Conservation (phyloP, 2,888 invertebrate species). For the Conus canariensis region DNA sequence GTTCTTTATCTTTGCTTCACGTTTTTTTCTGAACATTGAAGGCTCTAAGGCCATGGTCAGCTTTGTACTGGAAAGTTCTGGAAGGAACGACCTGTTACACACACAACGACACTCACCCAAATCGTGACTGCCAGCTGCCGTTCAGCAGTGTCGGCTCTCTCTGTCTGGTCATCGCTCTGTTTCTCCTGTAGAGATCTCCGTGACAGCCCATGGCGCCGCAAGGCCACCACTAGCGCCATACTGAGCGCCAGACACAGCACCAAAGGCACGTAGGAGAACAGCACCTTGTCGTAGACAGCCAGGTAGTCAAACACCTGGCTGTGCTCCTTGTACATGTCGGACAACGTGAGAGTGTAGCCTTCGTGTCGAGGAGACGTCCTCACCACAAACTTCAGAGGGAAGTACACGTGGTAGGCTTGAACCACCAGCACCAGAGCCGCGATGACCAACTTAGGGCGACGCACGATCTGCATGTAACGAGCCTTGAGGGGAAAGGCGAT, state of each 20-base stretch:
- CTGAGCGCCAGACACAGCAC: conserved; percentile 28
- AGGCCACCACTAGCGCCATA: conserved; percentile 8
- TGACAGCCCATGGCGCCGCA: conserved; percentile 5
- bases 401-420: not conserved
- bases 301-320: conserved; percentile 7
- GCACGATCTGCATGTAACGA: conserved; percentile 4
- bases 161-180: not conserved
- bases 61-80: too few relatives aligned
- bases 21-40: too few relatives aligned
- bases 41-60: too few relatives aligned
- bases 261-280: conserved; percentile 44
- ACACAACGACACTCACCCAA: not conserved
- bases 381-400: not conserved
- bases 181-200: not conserved
- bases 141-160: conserved; percentile 1
- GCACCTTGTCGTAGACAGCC: conserved; percentile 22
- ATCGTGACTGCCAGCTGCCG: conserved; percentile 29
- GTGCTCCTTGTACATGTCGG: not conserved
- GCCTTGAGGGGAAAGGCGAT: conserved; percentile 25
- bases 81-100: too few relatives aligned
- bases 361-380: not conserved
- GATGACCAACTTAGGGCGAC: not conserved
- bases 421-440: not conserved
- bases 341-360: not conserved
- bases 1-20: too few relatives aligned